A percentile compares a stretch with the other conserved stretches of the same genome.
phyloP scores from a whole-genome alignment of 2,797 vertebrate species.

The Falco naumanni region DNA sequence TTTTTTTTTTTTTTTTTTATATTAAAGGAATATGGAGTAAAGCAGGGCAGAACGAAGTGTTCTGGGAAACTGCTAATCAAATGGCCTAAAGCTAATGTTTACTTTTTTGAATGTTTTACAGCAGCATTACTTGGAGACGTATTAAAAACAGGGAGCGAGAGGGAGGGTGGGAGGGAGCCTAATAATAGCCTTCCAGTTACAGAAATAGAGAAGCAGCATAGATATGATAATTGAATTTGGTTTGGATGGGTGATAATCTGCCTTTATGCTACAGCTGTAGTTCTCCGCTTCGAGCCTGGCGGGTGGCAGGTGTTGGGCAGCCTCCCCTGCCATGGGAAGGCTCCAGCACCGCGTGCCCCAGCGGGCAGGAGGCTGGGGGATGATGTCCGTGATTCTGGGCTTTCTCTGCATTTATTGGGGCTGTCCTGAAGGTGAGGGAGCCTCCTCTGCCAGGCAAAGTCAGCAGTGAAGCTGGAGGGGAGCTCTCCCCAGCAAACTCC shows the following conservation, averaged over 20 bases:
- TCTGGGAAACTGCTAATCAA: slow-evolving; percentile 80
- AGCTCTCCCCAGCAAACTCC: background rate
- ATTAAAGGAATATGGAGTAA: slow-evolving; percentile 75
- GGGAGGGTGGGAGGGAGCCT: slow-evolving; percentile 72
- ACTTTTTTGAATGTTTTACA: slow-evolving; percentile 80
- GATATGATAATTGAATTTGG: slow-evolving; percentile 82
- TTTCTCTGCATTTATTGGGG: background rate
- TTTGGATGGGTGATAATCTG: slow-evolving; percentile 80
- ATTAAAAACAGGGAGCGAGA: slow-evolving; percentile 70
- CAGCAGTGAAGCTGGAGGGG: background rate
- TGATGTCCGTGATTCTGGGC: background rate
- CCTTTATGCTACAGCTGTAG: slow-evolving; percentile 81
- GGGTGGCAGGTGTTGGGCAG: slow-evolving; percentile 67
- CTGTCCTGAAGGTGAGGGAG: background rate
- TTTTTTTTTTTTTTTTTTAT: slow-evolving; percentile 41
- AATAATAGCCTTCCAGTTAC: slow-evolving; percentile 81
- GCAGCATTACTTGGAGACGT: slow-evolving; percentile 78
- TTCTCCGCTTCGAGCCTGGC: slow-evolving; percentile 74
- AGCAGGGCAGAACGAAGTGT: slow-evolving; percentile 75
- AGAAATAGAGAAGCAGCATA: slow-evolving; percentile 78
- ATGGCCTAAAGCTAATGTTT: slow-evolving; percentile 80
- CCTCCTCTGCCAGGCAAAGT: background rate
- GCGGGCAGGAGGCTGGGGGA: background rate
- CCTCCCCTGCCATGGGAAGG: background rate
- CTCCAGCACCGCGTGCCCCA: background rate